phyloP scores from a whole-genome alignment of 2,113 vertebrate species.

The Eira barbara region DNA sequence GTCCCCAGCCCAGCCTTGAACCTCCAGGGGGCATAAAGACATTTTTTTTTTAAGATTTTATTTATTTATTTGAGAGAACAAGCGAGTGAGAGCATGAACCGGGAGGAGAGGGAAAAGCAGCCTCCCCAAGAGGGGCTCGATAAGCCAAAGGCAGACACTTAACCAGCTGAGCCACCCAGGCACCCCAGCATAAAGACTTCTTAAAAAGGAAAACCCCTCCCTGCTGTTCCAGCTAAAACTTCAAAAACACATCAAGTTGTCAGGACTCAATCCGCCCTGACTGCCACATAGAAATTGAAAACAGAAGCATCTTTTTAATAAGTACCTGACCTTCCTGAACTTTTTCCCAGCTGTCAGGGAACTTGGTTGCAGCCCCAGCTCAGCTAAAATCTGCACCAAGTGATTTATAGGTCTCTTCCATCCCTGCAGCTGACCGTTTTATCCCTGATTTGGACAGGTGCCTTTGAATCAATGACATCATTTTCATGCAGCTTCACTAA shows the following conservation, averaged over 20 bases:
- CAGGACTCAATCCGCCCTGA: not conserved
- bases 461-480: not conserved
- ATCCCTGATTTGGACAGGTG: not conserved
- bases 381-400: not conserved
- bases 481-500: not conserved
- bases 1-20: not conserved
- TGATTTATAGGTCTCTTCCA: not conserved
- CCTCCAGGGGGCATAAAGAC: not conserved
- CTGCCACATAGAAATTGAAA: not conserved
- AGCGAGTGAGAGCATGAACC: no score
- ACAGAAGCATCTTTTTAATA: not conserved
- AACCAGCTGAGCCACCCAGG: no score
- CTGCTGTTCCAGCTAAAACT: not conserved
- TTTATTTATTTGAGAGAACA: no score
- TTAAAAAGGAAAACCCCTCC: not conserved
- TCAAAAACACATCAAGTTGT: not conserved
- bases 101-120: no score
- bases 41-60: no score
- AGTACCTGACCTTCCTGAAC: not conserved
- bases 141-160: no score
- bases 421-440: not conserved
- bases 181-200: not conserved
- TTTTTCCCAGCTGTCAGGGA: not conserved
- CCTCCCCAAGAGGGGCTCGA: no score
- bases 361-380: not conserved